Conservation (phyloP, 37 sponge, comb jelly and placozoan genomes). For the Chondrosia reniformis region DNA sequence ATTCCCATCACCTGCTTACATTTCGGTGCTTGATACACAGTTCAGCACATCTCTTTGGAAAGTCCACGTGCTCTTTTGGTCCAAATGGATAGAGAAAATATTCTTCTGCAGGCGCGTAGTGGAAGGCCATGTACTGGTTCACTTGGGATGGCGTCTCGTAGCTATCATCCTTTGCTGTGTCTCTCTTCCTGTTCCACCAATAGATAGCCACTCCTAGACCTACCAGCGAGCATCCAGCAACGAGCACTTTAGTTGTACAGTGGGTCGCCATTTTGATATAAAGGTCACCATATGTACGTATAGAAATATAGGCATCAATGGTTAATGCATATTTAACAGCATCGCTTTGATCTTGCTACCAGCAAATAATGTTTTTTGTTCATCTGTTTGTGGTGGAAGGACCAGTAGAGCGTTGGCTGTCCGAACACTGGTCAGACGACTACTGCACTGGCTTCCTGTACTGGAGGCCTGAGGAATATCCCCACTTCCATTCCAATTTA, state of each 20-base stretch:
- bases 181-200: no score
- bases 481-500: conserved; percentile 37
- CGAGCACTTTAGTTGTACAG: no score
- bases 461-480: conserved; percentile 45
- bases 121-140: conserved; percentile 78
- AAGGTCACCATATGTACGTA: no score
- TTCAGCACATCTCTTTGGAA: conserved; percentile 74
- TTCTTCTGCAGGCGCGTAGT: conserved; percentile 59
- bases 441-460: conserved; percentile 96
- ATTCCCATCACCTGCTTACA: no score
- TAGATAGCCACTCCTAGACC: no score
- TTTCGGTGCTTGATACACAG: conserved; percentile 60
- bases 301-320: no score
- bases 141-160: conserved; percentile 62
- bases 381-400: conserved; percentile 72
- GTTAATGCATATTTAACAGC: conserved; percentile 36
- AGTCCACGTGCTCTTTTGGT: conserved; percentile 59
- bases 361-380: conserved; percentile 11
- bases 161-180: conserved; percentile 25
- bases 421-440: conserved; percentile 91
- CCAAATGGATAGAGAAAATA: conserved; percentile 38
- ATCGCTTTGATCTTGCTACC: conserved; percentile 42
- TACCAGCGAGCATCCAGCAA: no score
- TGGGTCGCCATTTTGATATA: no score
- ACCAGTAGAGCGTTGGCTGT: conserved; percentile 79